phyloP scores from a whole-genome alignment of 2,113 vertebrate genomes.

The Scopus umbretta region DNA sequence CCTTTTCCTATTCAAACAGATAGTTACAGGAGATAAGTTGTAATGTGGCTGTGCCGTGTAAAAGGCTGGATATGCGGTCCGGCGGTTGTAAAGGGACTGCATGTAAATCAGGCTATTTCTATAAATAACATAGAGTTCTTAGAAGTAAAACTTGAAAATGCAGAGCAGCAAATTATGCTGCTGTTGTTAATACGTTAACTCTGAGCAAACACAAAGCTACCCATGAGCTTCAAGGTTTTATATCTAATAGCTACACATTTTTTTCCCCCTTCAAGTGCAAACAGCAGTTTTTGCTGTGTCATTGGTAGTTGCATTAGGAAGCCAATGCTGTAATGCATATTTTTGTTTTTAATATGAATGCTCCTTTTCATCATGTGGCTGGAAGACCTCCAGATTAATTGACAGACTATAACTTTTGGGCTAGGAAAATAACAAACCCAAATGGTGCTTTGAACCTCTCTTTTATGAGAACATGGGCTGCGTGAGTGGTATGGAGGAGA shows the following conservation, averaged over 20 bases:
- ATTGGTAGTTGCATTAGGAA: background rate
- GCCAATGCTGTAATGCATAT: accelerated
- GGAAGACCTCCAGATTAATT: background rate
- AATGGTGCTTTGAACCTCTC: accelerated
- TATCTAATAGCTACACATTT: background rate
- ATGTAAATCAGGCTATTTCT: background rate
- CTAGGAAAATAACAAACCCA: background rate
- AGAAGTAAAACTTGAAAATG: background rate
- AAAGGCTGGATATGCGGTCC: background rate
- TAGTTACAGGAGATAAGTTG: background rate
- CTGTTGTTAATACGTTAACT: background rate
- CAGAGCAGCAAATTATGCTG: background rate
- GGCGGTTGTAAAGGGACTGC: background rate
- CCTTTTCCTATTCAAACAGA: background rate
- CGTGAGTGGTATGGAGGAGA: background rate
- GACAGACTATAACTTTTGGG: background rate
- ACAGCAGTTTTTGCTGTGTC: background rate
- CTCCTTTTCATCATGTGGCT: background rate
- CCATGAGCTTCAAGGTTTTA: background rate
- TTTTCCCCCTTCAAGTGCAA: background rate
- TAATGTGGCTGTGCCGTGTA: background rate
- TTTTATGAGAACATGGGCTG: accelerated
- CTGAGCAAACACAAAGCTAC: background rate
- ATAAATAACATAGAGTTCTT: background rate
- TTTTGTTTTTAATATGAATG: background rate